These are phyloP conservation scores for Xyrichtys novacula DNA, from an alignment of 2,797 vertebrate genomes.

Conservation along the genomic window DNA sequence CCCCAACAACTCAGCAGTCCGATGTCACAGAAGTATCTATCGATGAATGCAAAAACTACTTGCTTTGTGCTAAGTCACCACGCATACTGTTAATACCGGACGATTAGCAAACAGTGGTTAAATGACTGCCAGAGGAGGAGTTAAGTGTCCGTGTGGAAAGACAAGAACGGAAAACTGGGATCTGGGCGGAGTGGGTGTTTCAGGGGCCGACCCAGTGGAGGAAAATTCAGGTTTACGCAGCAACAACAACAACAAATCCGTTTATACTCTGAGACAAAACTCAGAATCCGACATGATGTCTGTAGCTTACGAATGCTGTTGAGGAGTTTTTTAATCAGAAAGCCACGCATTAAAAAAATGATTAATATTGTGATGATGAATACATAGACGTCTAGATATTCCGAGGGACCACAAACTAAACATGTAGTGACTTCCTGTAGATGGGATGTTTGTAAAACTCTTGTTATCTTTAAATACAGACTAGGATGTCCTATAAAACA, in stretches of 20 bases:
- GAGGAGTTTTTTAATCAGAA: no score
- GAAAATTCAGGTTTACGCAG: not conserved
- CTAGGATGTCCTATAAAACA: no score
- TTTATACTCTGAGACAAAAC: no score
- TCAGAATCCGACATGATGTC: no score
- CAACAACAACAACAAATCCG: not conserved
- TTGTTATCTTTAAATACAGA: no score
- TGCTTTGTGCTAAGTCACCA: not conserved
- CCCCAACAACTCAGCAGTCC: slow-evolving; percentile 43
- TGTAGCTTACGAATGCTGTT: no score
- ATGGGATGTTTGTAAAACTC: not conserved
- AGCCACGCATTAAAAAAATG: no score
- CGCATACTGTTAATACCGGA: not conserved
- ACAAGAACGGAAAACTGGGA: not conserved
- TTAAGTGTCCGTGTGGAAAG: not conserved
- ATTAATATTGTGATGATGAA: no score
- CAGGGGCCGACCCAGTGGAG: not conserved
- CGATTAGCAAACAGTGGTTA: not conserved
- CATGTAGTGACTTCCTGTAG: slow-evolving; percentile 36
- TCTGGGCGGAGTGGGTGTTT: slow-evolving; percentile 52
- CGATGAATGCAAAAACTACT: not conserved
- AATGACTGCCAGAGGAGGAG: not conserved
- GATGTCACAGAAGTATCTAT: slow-evolving; percentile 58
- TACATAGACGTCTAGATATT: not conserved
- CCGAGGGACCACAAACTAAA: slow-evolving; percentile 1